phyloP scores from a whole-genome alignment of 2,113 vertebrate species.

The Paratilapia polleni region DNA sequence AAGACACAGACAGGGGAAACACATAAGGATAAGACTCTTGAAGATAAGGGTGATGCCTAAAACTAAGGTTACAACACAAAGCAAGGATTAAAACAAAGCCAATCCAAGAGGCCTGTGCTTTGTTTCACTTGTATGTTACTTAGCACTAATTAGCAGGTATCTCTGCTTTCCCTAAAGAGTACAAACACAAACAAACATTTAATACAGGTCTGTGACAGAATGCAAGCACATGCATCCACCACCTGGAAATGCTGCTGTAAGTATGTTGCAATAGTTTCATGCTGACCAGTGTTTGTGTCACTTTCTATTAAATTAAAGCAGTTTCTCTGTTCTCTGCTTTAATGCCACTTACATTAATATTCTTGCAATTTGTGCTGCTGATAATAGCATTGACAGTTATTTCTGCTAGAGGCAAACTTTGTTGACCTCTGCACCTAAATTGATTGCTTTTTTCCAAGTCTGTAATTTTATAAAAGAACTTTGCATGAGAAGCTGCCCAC shows the following conservation, averaged over 20 bases:
- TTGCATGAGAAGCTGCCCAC: not conserved
- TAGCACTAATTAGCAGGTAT: not conserved
- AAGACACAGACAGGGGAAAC: not conserved
- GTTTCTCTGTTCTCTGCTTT: not conserved
- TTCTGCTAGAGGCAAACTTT: not conserved
- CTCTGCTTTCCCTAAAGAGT: not conserved
- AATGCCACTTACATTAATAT: not conserved
- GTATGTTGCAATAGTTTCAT: too few species aligned
- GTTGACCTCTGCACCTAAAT: not conserved
- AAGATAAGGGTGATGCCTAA: not conserved
- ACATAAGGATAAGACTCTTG: not conserved
- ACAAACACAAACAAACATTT: not conserved
- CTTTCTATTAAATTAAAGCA: not conserved
- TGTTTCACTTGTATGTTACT: not conserved
- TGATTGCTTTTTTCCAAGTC: not conserved
- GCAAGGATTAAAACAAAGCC: not conserved
- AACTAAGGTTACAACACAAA: not conserved
- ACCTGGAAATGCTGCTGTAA: too few species aligned
- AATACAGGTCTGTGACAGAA: too few species aligned
- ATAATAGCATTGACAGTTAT: not conserved
- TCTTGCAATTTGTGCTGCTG: not conserved
- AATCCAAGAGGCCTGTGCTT: accelerated
- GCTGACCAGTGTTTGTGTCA: not conserved
- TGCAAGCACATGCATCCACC: too few species aligned
- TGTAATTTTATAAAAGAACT: not conserved